Evolutionary conservation across 2,113 vertebrate species (phyloP).

Genomic region (Mormyrus iriodes): DNA sequence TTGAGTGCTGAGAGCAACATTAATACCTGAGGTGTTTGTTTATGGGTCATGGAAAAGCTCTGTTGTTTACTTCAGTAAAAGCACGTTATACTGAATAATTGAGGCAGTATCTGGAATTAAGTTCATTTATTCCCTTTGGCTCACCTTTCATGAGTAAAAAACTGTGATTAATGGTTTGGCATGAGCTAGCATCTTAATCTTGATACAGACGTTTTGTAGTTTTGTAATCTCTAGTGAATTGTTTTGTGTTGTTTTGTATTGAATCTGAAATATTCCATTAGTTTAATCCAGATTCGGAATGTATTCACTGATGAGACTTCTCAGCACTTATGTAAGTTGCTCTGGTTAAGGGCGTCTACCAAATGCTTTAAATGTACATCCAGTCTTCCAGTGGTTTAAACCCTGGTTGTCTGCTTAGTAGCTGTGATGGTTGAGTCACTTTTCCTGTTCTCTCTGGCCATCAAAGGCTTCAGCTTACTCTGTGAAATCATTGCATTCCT

Average conservation of each 20-base stretch:
- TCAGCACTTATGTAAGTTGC: no score
- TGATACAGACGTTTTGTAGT: not conserved
- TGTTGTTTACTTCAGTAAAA: not conserved
- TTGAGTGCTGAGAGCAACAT: not conserved
- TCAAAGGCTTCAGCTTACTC: no score
- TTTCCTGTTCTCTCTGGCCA: no score
- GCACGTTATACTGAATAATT: not conserved
- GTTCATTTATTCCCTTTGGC: slow-evolving; percentile 3
- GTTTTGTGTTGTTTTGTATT: not conserved
- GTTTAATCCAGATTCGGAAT: not conserved
- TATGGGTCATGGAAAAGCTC: not conserved
- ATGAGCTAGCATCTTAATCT: not conserved
- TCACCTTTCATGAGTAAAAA: not conserved
- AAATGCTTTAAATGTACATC: no score
- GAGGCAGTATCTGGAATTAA: not conserved
- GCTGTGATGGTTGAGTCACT: not conserved
- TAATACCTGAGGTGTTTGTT: not conserved
- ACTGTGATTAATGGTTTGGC: not conserved
- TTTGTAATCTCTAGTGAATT: not conserved
- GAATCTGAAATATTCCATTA: not conserved
- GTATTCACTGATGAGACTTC: no score
- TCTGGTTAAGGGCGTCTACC: no score
- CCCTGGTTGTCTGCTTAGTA: not conserved
- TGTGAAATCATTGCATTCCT: no score
- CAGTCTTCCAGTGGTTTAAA: not conserved